These are phyloP conservation scores for Potamarius usumacintae DNA, from an alignment of 2,113 vertebrate species.

Conservation along the genomic window DNA sequence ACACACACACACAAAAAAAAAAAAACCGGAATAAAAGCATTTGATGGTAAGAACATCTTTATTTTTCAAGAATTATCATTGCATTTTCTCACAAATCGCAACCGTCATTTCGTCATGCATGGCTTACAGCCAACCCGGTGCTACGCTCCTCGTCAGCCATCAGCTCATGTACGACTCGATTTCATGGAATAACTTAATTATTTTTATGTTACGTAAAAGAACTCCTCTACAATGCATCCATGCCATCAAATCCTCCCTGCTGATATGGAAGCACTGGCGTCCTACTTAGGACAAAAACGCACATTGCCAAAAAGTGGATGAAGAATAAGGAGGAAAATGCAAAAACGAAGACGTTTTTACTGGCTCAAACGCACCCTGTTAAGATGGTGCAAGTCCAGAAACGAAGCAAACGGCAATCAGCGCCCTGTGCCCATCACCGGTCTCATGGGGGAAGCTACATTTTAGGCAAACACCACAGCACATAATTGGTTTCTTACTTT, in stretches of 20 bases:
- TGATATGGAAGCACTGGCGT: background rate
- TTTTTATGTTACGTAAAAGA: background rate
- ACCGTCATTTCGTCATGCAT: no score
- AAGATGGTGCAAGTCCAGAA: background rate
- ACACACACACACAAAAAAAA: no score
- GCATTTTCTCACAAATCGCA: no score
- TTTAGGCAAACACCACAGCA: conserved; percentile 19
- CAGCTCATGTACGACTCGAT: no score
- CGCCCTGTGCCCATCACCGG: conserved; percentile 30
- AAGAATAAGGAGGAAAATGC: background rate
- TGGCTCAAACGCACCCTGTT: background rate
- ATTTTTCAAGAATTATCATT: no score
- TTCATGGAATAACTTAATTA: background rate
- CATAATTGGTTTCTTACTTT: conserved; percentile 21
- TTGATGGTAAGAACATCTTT: no score
- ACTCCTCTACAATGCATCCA: background rate
- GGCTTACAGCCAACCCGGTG: no score
- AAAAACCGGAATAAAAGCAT: no score
- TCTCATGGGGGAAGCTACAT: background rate
- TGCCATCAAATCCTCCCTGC: background rate
- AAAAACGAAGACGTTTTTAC: background rate
- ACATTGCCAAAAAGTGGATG: background rate
- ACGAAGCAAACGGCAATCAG: conserved; percentile 25
- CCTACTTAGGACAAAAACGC: background rate
- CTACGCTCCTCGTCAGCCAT: no score